Base-by-base conservation (phyloP, 2,113 vertebrate species). In the Pelmatolapia mariae region DNA sequence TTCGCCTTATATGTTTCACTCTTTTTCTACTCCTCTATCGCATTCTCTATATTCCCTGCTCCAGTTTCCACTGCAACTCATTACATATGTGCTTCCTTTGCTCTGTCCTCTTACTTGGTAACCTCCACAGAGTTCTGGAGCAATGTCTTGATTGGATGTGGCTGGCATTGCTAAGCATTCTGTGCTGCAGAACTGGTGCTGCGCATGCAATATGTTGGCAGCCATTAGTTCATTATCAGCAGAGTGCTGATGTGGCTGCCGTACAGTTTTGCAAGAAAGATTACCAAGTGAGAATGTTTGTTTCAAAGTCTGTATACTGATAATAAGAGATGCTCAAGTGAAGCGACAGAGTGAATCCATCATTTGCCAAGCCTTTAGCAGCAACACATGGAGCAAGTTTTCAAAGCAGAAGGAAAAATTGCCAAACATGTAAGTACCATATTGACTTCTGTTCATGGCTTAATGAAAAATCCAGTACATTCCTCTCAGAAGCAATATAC, bases 111-210 rank as follows among this genome's bases (percentile, higher is more conserved):
- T 73, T 82, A 82, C 85, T 87, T 82, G 86, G 81, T 89, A 93
- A 88, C 88, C 80, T 91, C 89, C 57, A 38, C 71, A 73, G 90
- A 88, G 88, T 57, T 90, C 68, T 87, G 80, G 87, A 93, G 93
- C 86, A 93, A 87, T 89, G 92, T 91, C 84, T 90, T 90, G 85
- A 91, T 93, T 92, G 93, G 90, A 93, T 93, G 90, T 79, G 90
- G 86, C 90, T 89, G 89, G 89, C 92, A 94, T 93, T 68, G 66
- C 87, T 82, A 84, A 90, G 89, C 52, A 54, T 88, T 85, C 86
- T 83, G 85, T 90, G 91, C 92, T 86, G 90, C 89, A 91, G 87
- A 92, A 85, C 45, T 10, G 84, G 56, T 50, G 85, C 81, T 59
- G 54, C 90, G 91, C 86, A 87, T 90, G 86, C 82, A 43, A 85